Evolutionary conservation across 2,113 vertebrate genomes (phyloP).

Genomic region (Pachyramphus minor): DNA sequence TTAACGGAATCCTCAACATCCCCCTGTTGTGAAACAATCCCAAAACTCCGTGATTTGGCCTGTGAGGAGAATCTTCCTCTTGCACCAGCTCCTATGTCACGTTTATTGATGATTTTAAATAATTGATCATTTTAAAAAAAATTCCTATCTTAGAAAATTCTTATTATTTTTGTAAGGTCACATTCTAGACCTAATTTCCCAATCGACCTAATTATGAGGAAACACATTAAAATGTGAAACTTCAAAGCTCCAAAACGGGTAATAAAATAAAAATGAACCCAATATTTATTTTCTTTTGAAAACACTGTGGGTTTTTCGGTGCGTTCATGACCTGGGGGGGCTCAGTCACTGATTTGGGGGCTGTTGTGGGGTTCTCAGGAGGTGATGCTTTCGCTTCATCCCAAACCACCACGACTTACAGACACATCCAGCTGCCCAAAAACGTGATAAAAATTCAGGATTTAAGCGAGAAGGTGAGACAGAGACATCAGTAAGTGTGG

Average conservation of each 20-base stretch:
- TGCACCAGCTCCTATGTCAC: background rate
- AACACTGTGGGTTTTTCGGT: accelerated
- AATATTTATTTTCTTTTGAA: background rate
- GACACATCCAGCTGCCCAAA: background rate
- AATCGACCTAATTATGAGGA: background rate
- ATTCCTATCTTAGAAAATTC: background rate
- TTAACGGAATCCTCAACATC: background rate
- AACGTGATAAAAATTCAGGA: background rate
- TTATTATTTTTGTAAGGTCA: background rate
- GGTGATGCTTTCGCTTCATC: background rate
- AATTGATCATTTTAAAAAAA: background rate
- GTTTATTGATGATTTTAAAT: too few species aligned
- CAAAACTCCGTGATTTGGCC: background rate
- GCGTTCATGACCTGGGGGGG: background rate
- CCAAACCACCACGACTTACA: background rate
- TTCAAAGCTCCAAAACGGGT: background rate
- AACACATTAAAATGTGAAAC: background rate
- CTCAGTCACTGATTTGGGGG: background rate
- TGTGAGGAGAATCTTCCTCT: background rate
- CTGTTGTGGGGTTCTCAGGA: background rate
- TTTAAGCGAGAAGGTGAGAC: background rate
- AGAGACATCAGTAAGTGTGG: background rate
- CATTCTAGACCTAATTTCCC: background rate
- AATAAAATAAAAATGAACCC: background rate
- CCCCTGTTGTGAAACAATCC: background rate